Evolutionary conservation across 2,888 invertebrate genomes (phyloP), one percentile per base, ranked within the genome.

Genomic region (Xanthia togata): DNA sequence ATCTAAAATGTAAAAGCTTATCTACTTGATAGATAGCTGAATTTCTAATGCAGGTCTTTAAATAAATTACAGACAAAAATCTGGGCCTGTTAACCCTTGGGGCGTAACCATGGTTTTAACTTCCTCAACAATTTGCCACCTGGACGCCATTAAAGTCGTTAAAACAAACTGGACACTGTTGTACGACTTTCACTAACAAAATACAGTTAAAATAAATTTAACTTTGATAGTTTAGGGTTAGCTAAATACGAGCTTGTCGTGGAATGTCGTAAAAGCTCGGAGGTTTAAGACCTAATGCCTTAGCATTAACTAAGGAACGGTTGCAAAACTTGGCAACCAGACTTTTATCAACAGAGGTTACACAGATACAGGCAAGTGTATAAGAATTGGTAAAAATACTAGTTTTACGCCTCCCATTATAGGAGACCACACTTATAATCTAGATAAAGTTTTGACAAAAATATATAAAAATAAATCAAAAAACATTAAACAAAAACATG

Each of bases 181-280:
- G 53, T n/a, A n/a, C 55, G n/a, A 70, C 83, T 77, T 83, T 85
- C 83, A 83, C 83, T 57, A 31, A 72, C 53, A 59, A 70, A 82
- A 72, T 35, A 84, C 85, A 53, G 65, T 55, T 64, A 23, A 53
- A 76, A 70, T 70, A 85, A 75, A 75, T 81, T 75, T 72, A 50
- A 82, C 65, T 84, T 80, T 73, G 70, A 70, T 80, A 80, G 70
- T 70, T 79, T 70, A 50, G 70, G 80, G 70, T 83, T 83, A 68
- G 12, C 12, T 57, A 64, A 76, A 64, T 38, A 60, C 47, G 9
- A 14, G 41, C 14, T 57, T 60, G 83, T 44, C 31, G 44, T n/a
- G 31, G 35, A 63, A 63, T 77, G 63, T 68, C 44, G 79, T 79
- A 69, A 69, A 78, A 17, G 50, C 35, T 41, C 35, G 23, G 6